These are phyloP conservation scores for Tachysurus vachellii DNA, from an alignment of 2,113 vertebrate genomes.

Conservation along the genomic window DNA sequence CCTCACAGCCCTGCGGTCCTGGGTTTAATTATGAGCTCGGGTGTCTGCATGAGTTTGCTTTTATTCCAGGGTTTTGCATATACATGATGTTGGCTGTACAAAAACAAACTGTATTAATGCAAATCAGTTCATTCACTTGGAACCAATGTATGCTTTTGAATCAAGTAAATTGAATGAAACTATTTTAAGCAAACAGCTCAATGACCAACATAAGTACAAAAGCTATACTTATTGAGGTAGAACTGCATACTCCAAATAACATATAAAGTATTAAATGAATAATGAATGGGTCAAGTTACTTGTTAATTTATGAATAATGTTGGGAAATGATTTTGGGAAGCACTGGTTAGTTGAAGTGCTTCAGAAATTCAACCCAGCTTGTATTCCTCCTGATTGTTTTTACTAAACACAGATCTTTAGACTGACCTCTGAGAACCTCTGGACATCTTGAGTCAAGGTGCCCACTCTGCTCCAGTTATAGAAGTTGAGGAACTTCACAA, in stretches of 20 bases:
- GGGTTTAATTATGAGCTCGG: neutral
- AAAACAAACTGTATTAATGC: neutral
- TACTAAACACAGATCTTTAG: neutral
- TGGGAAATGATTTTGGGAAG: neutral
- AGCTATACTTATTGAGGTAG: neutral
- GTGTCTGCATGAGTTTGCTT: neutral
- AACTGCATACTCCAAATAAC: neutral
- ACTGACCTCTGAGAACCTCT: constrained; percentile 96
- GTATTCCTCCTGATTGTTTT: neutral
- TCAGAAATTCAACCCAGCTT: neutral
- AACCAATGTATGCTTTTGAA: neutral
- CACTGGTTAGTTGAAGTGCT: neutral
- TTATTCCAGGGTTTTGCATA: neutral
- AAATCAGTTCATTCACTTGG: neutral
- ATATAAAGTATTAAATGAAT: neutral
- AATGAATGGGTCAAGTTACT: neutral
- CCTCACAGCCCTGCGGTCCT: neutral
- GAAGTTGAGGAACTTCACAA: constrained; percentile 91
- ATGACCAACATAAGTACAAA: neutral
- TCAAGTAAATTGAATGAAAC: neutral
- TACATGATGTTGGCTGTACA: neutral
- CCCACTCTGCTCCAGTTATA: constrained; percentile 96
- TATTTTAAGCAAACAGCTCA: neutral
- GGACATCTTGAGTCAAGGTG: constrained; percentile 96
- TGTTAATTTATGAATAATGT: neutral